Base-by-base conservation (phyloP, 2,888 invertebrate genomes). In the Anarsia innoxiella region DNA sequence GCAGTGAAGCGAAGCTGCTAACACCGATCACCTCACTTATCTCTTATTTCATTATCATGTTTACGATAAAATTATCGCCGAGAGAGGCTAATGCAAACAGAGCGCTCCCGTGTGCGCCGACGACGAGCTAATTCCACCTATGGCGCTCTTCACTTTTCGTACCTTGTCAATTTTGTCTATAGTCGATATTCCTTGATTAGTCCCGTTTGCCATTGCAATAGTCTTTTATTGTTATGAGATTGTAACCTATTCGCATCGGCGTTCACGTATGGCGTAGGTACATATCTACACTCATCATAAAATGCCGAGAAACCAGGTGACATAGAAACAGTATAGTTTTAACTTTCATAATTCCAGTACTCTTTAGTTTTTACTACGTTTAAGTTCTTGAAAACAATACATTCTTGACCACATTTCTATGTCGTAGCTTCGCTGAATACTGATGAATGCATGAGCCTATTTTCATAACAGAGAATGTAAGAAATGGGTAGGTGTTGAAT, bases 11-110 rank as follows among this genome's bases (percentile, higher is more conserved):
- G 25, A 30, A 38, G 30, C 36, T 39, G 48, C 45, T 40, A 40
- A 45, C 47, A 41, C 44, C 44, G 49, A 57, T 53, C 59, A 53
- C 49, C 48, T 54, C 47, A 57, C 55, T 58, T 56, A 58, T 56
- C 58, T 56, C 51, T 48, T 47, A 50, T 55, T 54, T 53, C 51
- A 63, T 51, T 60, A 63, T 59, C 55, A 44, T 57, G 53, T 54
- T 59, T 47, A 50, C 45, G 51, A 63, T 56, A 54, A 47, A 43
- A 56, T 56, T 56, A 63, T 60, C 54, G 51, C 43, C 37, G 32
- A 40, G 29, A 39, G 37, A 44, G 47, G 31, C 39, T 42, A 47
- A 38, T 37, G 49, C 44, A 53, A 48, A 50, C 46, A 46, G 37
- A 35, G 32, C 34, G 34, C 44, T 40, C 42, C 40, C 40, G 39